Percentiles rank a stretch among this genome's conserved stretches.
Evolutionary conservation across 2,888 invertebrate genomes (phyloP).

Genomic region (Ectemnius lituratus): DNA sequence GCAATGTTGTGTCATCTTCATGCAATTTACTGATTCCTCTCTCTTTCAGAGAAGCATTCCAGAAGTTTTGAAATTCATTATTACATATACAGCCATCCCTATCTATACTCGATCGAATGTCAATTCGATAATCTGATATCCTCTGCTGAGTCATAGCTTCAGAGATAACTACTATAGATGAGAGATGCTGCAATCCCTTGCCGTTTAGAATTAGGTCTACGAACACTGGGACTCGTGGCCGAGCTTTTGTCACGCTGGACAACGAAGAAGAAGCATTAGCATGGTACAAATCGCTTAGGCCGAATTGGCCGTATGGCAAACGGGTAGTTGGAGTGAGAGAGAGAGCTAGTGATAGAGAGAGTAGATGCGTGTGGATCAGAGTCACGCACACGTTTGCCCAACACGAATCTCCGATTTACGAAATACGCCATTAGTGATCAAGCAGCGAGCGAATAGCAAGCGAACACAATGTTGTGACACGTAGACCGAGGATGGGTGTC

Average conservation of each 20-base stretch:
- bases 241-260: slow-evolving; percentile 41
- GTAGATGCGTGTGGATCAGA: not conserved
- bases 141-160: not conserved
- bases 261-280: slow-evolving; percentile 47
- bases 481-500: slow-evolving; percentile 49
- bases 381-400: slow-evolving; percentile 38
- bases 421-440: slow-evolving; percentile 56
- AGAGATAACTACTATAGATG: not conserved
- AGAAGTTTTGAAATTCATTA: too few species aligned
- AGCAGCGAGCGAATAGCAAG: slow-evolving; percentile 52
- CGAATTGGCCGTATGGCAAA: slow-evolving; percentile 47
- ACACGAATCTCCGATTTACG: slow-evolving; percentile 58
- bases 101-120: too few species aligned
- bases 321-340: not conserved
- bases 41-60: slow-evolving; percentile 21
- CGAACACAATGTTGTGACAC: slow-evolving; percentile 72
- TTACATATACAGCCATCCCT: too few species aligned
- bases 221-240: too few species aligned
- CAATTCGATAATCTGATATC: too few species aligned
- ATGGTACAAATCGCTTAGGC: slow-evolving; percentile 49
- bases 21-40: slow-evolving; percentile 44
- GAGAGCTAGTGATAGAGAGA: not conserved
- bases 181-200: not conserved
- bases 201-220: too few species aligned
- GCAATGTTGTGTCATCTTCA: slow-evolving; percentile 54